A percentile compares a stretch with the other conserved stretches of the same genome.
Conservation (phyloP, 2,888 invertebrate genomes). For the Octodonta nipae region DNA sequence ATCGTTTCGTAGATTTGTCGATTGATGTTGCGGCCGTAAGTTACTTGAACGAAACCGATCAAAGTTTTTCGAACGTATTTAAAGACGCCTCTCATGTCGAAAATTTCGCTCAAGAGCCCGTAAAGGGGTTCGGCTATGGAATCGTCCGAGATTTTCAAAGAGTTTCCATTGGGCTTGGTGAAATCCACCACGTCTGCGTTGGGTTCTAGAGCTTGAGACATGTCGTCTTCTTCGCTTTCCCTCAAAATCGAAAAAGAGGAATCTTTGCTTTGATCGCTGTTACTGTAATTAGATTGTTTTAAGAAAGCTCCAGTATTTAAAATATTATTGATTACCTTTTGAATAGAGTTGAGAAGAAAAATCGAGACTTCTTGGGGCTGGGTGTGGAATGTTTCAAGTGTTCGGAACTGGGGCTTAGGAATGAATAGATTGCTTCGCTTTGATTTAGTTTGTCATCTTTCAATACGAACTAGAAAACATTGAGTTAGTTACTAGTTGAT, state of each 20-base stretch:
- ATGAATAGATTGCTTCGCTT: slow-evolving; percentile 79
- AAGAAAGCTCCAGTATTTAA: neutral
- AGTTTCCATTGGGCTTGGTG: slow-evolving; percentile 30
- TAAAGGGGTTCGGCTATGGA: slow-evolving; percentile 86
- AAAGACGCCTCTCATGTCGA: slow-evolving; percentile 79
- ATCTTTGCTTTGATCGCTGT: slow-evolving; percentile 23
- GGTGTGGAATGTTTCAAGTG: slow-evolving; percentile 67
- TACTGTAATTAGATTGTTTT: slow-evolving; percentile 18
- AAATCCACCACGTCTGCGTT: slow-evolving; percentile 34
- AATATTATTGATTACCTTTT: slow-evolving; percentile 48
- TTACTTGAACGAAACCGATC: slow-evolving; percentile 71
- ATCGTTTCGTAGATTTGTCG: slow-evolving; percentile 80
- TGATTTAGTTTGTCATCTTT: slow-evolving; percentile 77
- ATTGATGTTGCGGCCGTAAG: slow-evolving; percentile 66
- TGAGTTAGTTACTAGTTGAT: slow-evolving; percentile 1
- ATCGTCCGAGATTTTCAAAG: slow-evolving; percentile 40
- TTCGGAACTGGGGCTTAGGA: slow-evolving; percentile 84
- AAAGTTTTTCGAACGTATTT: slow-evolving; percentile 76
- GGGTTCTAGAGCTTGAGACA: slow-evolving; percentile 64
- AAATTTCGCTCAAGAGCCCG: slow-evolving; percentile 72
- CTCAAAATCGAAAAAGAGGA: slow-evolving; percentile 34
- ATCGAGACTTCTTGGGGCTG: slow-evolving; percentile 72
- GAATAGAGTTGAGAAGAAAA: slow-evolving; percentile 74
- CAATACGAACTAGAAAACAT: slow-evolving; percentile 57
- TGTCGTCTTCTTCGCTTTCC: slow-evolving; percentile 67